Conservation (phyloP, 2,113 vertebrate genomes). For the Elephas maximus region DNA sequence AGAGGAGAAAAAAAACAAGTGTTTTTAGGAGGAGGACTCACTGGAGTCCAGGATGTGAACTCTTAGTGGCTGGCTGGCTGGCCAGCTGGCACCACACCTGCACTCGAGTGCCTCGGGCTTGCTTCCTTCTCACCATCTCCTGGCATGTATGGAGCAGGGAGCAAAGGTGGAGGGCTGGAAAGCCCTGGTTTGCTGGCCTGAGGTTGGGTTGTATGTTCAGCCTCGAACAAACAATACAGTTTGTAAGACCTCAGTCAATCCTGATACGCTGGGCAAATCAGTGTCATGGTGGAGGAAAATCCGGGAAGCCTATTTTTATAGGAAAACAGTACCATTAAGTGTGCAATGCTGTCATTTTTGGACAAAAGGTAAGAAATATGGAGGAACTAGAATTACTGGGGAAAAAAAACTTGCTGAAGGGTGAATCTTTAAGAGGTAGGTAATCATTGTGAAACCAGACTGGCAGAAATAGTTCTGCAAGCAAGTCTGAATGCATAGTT, state of each 20-base stretch:
- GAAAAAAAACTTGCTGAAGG: not conserved
- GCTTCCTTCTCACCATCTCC: slow-evolving; percentile 61
- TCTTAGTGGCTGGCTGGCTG: slow-evolving; percentile 75
- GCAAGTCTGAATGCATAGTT: slow-evolving; percentile 79
- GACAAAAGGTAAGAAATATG: slow-evolving; percentile 66
- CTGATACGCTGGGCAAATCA: slow-evolving; percentile 52
- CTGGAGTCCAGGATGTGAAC: slow-evolving; percentile 77
- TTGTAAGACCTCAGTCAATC: slow-evolving; percentile 46
- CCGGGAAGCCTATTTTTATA: slow-evolving; percentile 64
- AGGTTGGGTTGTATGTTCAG: slow-evolving; percentile 60
- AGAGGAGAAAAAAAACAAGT: slow-evolving; percentile 82
- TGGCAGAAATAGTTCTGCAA: slow-evolving; percentile 75
- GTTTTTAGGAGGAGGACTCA: slow-evolving; percentile 85
- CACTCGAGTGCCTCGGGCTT: slow-evolving; percentile 67
- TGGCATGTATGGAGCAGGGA: slow-evolving; percentile 52
- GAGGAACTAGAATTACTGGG: slow-evolving; percentile 56
- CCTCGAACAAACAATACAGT: slow-evolving; percentile 67
- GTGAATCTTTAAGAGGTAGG: slow-evolving; percentile 28
- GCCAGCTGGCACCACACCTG: slow-evolving; percentile 54
- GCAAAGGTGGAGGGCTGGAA: slow-evolving; percentile 24
- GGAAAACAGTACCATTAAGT: slow-evolving; percentile 47
- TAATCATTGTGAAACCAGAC: slow-evolving; percentile 46
- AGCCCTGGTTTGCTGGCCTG: slow-evolving; percentile 68
- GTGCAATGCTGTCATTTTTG: slow-evolving; percentile 34
- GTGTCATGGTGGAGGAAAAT: slow-evolving; percentile 70